Evolutionary conservation across 2,797 vertebrate species (phyloP).

Genomic region (Euthynnus affinis): DNA sequence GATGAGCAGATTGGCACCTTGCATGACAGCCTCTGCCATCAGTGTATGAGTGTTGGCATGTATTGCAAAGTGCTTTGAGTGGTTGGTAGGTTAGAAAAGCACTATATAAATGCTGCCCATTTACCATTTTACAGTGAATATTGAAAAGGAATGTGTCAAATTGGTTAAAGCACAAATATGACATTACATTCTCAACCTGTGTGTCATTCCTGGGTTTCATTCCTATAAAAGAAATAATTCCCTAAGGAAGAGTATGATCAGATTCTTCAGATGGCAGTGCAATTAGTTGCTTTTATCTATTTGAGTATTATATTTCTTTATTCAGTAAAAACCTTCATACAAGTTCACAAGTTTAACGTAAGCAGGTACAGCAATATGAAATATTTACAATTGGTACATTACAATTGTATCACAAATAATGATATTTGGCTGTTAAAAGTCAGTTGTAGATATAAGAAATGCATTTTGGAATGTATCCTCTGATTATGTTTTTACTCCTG

Average conservation of each 20-base stretch:
- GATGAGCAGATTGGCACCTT: no score
- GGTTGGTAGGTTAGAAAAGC: no score
- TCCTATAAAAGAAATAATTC: neutral
- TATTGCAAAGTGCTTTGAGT: no score
- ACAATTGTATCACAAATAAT: constrained; percentile 12
- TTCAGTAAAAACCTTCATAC: neutral
- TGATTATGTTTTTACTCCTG: constrained; percentile 68
- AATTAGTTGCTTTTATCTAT: neutral
- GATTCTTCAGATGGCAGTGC: neutral
- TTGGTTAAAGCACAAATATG: neutral
- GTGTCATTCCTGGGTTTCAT: neutral
- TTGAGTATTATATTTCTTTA: constrained; percentile 9
- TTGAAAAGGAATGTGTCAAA: neutral
- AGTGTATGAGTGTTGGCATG: no score
- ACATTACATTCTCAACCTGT: neutral
- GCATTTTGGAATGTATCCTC: constrained; percentile 32
- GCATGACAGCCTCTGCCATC: no score
- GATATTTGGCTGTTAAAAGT: constrained; percentile 8
- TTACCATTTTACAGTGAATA: constrained; percentile 11
- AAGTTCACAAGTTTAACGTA: neutral
- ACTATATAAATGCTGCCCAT: no score
- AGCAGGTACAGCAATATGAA: neutral
- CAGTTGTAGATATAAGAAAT: constrained; percentile 24
- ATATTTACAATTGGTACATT: neutral
- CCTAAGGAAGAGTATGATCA: neutral